Percentiles rank a stretch among this genome's conserved stretches.
These are phyloP conservation scores for Venturia canescens DNA, from an alignment of 1,140 invertebrate species.

Conservation along the genomic window DNA sequence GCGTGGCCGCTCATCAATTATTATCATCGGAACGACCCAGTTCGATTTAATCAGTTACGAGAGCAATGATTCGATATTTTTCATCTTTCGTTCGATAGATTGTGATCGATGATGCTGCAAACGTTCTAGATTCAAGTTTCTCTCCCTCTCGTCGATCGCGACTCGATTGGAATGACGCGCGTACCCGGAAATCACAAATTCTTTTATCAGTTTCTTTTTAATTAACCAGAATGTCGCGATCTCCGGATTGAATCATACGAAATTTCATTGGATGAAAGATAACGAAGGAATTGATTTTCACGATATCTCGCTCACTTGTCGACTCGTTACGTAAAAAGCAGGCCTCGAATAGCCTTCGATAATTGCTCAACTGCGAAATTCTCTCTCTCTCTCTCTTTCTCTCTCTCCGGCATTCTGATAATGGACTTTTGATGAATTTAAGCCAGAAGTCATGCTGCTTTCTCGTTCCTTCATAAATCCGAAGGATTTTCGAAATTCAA, in stretches of 20 bases:
- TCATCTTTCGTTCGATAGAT: neutral
- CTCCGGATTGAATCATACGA: neutral
- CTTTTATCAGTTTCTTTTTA: neutral
- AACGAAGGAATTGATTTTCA: neutral
- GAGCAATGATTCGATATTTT: neutral
- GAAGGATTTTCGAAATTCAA: neutral
- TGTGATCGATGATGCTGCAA: neutral
- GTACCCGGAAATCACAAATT: slow-evolving; percentile 12
- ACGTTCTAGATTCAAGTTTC: neutral
- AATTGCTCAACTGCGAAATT: too few species aligned
- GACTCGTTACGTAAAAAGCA: too few species aligned
- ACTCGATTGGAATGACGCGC: neutral
- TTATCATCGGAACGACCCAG: slow-evolving; percentile 55
- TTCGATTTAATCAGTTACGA: slow-evolving; percentile 35
- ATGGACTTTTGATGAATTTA: too few species aligned
- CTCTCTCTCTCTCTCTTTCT: too few species aligned
- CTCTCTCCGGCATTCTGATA: too few species aligned
- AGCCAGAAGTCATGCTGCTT: too few species aligned
- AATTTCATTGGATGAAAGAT: neutral
- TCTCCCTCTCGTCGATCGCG: neutral
- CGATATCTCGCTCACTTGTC: neutral
- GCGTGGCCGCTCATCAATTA: neutral
- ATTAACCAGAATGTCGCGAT: neutral
- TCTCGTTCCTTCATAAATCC: too few species aligned
- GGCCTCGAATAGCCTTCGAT: too few species aligned